Evolutionary conservation across 2,797 vertebrate species (phyloP).

Genomic region (Sebastes steindachneri): DNA sequence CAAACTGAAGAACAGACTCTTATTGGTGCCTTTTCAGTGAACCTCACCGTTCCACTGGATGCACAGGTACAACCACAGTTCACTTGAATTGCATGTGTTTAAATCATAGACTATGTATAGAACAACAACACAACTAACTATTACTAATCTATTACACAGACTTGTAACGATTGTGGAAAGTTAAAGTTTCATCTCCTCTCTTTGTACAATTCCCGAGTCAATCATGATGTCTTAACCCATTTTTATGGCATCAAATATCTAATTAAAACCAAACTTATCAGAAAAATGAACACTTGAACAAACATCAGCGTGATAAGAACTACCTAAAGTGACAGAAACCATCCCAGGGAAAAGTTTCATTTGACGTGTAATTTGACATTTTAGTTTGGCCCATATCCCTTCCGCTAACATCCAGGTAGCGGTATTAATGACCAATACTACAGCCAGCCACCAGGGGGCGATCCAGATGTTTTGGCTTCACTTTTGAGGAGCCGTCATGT

Average conservation of each 20-base stretch:
- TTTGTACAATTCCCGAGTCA: too few species aligned
- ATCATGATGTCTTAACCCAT: too few species aligned
- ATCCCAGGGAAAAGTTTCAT: neutral
- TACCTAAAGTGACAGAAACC: neutral
- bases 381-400: neutral
- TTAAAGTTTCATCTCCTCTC: too few species aligned
- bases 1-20: neutral
- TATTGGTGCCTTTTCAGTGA: neutral
- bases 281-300: neutral
- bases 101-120: neutral
- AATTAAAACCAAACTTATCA: neutral
- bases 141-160: too few species aligned
- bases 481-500: too few species aligned
- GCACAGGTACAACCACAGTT: neutral
- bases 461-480: neutral
- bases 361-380: neutral
- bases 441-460: neutral
- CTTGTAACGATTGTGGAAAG: too few species aligned
- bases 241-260: neutral
- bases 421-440: neutral
- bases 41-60: neutral
- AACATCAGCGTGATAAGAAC: too few species aligned
- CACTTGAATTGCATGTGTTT: neutral
- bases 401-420: neutral
- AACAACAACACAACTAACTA: too few species aligned